These are phyloP conservation scores for Frankliniella fusca DNA, from an alignment of 2,888 invertebrate genomes.

Conservation along the genomic window DNA sequence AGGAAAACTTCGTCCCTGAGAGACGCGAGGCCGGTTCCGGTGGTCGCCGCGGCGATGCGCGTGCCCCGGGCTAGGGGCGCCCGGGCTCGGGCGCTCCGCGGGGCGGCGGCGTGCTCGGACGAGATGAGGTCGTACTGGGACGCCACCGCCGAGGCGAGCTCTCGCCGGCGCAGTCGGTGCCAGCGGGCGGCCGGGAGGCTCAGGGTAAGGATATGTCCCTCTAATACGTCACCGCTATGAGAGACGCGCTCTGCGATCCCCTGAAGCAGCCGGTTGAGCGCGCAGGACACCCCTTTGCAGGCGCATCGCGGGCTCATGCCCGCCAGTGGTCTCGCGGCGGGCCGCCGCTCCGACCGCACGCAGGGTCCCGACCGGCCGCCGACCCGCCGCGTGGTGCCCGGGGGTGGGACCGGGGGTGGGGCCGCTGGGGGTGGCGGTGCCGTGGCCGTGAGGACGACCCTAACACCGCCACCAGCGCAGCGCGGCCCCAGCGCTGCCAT, in stretches of 20 bases:
- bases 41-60: no score
- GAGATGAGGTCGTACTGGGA: not conserved
- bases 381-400: not conserved
- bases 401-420: not conserved
- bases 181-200: not conserved
- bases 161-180: not conserved
- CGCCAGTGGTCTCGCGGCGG: not conserved
- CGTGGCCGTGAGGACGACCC: not conserved
- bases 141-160: not conserved
- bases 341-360: not conserved
- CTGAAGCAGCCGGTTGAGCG: no score
- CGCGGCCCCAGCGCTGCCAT: conserved; percentile 7
- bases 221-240: no score
- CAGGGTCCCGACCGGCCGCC: not conserved
- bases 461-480: no score
- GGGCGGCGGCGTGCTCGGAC: not conserved
- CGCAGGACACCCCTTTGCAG: no score
- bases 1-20: not conserved
- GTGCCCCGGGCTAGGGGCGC: not conserved
- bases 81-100: not conserved
- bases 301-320: not conserved
- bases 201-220: not conserved
- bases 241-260: no score
- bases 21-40: no score
- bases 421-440: not conserved